Evolutionary conservation across 2,888 invertebrate genomes (phyloP).

Genomic region (Sceliomorpha sp.): DNA sequence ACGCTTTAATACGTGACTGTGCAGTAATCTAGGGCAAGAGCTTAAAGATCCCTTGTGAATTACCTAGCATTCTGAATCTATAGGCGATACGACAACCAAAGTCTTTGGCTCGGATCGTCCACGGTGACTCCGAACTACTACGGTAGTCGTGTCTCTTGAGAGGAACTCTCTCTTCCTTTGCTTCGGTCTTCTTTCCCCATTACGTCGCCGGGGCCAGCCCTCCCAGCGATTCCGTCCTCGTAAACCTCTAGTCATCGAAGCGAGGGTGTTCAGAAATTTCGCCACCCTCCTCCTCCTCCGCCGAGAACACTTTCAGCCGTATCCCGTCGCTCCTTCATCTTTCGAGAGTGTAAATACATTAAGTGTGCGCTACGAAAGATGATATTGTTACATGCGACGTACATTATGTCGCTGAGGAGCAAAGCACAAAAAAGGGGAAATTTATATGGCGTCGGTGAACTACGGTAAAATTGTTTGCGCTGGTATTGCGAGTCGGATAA

Average conservation of each 20-base stretch:
- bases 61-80: conserved; percentile 42
- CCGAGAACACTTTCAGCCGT: conserved; percentile 47
- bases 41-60: conserved; percentile 58
- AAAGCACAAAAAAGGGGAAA: conserved; percentile 35
- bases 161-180: conserved; percentile 16
- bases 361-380: conserved; percentile 49
- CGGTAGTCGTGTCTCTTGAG: conserved; percentile 27
- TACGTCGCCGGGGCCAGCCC: conserved; percentile 18
- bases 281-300: conserved; percentile 36
- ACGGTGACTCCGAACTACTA: conserved; percentile 25
- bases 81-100: not conserved
- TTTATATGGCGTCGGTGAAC: conserved; percentile 44
- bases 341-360: conserved; percentile 55
- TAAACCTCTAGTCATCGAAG: conserved; percentile 50
- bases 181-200: conserved; percentile 35
- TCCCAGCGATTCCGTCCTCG: conserved; percentile 38
- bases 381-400: conserved; percentile 51
- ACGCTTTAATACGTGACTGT: conserved; percentile 47
- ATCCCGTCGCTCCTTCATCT: conserved; percentile 50
- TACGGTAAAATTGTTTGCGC: conserved; percentile 33
- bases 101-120: not conserved
- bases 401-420: conserved; percentile 35
- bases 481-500: conserved; percentile 21
- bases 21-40: conserved; percentile 72
- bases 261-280: conserved; percentile 52